A percentile compares a stretch with the other conserved stretches of the same genome.
Conservation (phyloP, 2,888 invertebrate species). For the Callosobruchus maculatus region DNA sequence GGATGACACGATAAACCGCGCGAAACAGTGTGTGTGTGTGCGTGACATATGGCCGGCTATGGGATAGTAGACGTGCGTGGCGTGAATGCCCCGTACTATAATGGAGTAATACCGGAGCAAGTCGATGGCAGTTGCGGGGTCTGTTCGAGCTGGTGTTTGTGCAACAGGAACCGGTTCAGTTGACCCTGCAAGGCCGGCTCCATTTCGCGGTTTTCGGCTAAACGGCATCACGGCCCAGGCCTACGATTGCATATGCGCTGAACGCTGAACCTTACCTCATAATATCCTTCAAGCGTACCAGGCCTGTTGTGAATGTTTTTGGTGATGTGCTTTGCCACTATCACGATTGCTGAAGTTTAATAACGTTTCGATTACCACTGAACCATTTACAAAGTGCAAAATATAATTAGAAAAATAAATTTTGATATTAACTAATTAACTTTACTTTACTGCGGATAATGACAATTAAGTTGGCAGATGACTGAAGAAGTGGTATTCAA, state of each 20-base stretch:
- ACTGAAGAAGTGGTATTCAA: too few species aligned
- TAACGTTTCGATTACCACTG: too few species aligned
- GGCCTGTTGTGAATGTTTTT: not conserved
- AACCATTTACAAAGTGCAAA: too few species aligned
- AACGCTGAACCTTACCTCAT: not conserved
- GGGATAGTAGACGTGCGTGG: not conserved
- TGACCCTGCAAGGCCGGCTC: not conserved
- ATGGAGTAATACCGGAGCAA: not conserved
- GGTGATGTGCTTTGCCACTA: not conserved
- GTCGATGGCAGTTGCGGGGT: not conserved
- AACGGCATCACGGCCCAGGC: not conserved
- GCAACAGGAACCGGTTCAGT: not conserved
- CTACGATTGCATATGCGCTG: not conserved
- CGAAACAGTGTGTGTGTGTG: too few species aligned
- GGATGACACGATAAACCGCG: too few species aligned
- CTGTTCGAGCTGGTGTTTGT: not conserved
- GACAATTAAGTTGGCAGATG: too few species aligned
- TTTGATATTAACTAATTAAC: too few species aligned
- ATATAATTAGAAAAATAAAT: too few species aligned
- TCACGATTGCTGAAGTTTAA: too few species aligned
- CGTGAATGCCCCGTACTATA: not conserved
- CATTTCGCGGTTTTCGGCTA: not conserved
- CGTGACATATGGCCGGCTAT: too few species aligned
- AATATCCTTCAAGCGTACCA: not conserved
- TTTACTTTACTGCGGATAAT: too few species aligned